Percentiles rank a stretch among this genome's conserved stretches.
phyloP scores from a whole-genome alignment of 2,797 vertebrate species.

The Stomatorhinus walkeri region DNA sequence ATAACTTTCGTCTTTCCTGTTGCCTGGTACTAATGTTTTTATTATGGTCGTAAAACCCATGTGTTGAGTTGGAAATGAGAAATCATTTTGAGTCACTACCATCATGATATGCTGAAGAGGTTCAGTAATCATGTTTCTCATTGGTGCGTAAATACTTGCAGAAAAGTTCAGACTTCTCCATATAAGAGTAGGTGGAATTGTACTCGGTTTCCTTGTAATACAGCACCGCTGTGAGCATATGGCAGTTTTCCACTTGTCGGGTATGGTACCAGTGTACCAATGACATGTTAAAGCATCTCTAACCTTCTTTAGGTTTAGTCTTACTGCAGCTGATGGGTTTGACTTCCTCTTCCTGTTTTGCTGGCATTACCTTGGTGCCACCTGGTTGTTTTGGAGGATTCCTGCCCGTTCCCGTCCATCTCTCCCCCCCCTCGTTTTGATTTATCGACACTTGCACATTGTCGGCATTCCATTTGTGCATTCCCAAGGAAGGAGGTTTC shows the following conservation, averaged over 20 bases:
- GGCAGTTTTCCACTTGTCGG: not conserved
- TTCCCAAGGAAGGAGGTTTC: conserved; percentile 38
- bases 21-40: not conserved
- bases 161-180: not conserved
- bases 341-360: not conserved
- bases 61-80: not conserved
- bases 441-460: conserved; percentile 36
- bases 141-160: not conserved
- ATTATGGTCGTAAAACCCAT: not conserved
- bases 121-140: not conserved
- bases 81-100: not conserved
- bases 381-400: conserved; percentile 29
- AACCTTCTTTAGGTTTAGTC: not conserved
- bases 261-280: not conserved
- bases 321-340: conserved; percentile 23
- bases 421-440: conserved; percentile 24
- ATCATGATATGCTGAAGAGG: not conserved
- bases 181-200: not conserved
- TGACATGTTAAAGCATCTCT: not conserved
- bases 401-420: not conserved
- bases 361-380: not conserved
- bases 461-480: conserved; percentile 40
- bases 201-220: not conserved
- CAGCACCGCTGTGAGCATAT: not conserved
- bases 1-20: not conserved